Evolutionary conservation across 23 tunicate species (phyloP), one percentile per base, ranked within the genome.

Genomic region (Ciona savignyi): DNA sequence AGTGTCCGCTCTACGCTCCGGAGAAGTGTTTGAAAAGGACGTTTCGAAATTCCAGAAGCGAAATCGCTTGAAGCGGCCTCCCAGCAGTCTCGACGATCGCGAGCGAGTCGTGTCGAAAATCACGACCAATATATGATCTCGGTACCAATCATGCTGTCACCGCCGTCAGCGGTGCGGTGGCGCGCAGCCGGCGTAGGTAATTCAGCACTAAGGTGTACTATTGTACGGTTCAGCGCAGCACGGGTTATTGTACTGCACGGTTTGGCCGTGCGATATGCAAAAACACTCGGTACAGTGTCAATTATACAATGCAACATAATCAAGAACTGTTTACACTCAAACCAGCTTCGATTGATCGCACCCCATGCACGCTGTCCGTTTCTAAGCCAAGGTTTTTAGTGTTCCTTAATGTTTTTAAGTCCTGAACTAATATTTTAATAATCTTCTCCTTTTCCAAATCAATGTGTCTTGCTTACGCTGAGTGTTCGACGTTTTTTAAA

Each of bases 1-100:
- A 20, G 97, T 91, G 23, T 91, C 97, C 63, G 97, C 97, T 9
- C 77, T 91, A 22, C 71, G 82, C 27, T 84, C 97, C 42, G 97
- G 97, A 9, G 97, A 91, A 51, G 91, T 91, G 27, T 91, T 91
- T 68, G 97, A 91, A 4, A 91, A 85, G 48, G 97, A 91, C 75
- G 87, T 72, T 25, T 73, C 72, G 66, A 91, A 91, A 77, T 80
- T 91, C 69, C 91, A 84, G 71, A 84, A 91, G 63, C 73, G 97
- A n/a, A 91, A 81, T 82, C 84, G 96, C n/a, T 60, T 34, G 21
- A 82, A 84, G 15, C 78, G 83, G 23, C 68, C 71, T 25, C 67
- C 72, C 1, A 76, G 60, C 62, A 33, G 66, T 2, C 21, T 83
- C n/a, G 84, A 78, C 33, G n/a, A 34, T 42, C 72, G 56, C 11